These are phyloP conservation scores for Ligdia adustata DNA, from an alignment of 2,888 invertebrate species.

Conservation along the genomic window DNA sequence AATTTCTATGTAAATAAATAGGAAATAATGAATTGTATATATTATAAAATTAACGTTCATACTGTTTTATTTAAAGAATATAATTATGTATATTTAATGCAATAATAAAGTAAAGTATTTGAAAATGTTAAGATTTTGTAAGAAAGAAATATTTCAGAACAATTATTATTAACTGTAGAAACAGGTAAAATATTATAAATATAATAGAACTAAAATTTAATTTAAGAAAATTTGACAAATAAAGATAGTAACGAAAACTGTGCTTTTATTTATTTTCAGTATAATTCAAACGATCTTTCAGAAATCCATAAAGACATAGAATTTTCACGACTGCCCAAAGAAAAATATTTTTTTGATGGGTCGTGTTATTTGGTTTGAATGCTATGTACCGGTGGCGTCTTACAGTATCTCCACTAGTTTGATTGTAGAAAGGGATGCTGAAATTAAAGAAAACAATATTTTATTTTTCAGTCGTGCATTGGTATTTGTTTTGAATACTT, in stretches of 20 bases:
- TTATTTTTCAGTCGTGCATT: too few species aligned
- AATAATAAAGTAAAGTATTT: slow-evolving; percentile 18
- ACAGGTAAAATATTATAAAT: slow-evolving; percentile 33
- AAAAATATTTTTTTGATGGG: too few species aligned
- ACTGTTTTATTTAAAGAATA: slow-evolving; percentile 21
- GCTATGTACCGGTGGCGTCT: too few species aligned
- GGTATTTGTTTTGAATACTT: too few species aligned
- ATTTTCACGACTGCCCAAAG: too few species aligned
- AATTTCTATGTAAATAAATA: slow-evolving; percentile 25
- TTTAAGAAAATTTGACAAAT: slow-evolving; percentile 79
- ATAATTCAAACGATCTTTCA: too few species aligned
- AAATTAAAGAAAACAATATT: too few species aligned
- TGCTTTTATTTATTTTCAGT: neutral
- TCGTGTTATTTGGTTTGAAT: too few species aligned
- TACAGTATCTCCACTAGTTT: too few species aligned
- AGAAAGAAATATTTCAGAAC: slow-evolving; percentile 26
- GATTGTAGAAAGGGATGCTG: too few species aligned
- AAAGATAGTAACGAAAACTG: slow-evolving; percentile 66
- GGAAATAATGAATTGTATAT: slow-evolving; percentile 30
- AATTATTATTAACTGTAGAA: slow-evolving; percentile 30
- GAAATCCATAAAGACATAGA: too few species aligned
- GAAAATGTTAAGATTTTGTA: slow-evolving; percentile 27
- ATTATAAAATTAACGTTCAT: slow-evolving; percentile 20
- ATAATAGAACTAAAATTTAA: slow-evolving; percentile 34
- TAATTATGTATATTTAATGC: slow-evolving; percentile 19